Evolutionary conservation across 92 coral and sea anemone species (phyloP), one percentile per base, ranked within the genome.

Genomic region (Epizoanthus stellaris): DNA sequence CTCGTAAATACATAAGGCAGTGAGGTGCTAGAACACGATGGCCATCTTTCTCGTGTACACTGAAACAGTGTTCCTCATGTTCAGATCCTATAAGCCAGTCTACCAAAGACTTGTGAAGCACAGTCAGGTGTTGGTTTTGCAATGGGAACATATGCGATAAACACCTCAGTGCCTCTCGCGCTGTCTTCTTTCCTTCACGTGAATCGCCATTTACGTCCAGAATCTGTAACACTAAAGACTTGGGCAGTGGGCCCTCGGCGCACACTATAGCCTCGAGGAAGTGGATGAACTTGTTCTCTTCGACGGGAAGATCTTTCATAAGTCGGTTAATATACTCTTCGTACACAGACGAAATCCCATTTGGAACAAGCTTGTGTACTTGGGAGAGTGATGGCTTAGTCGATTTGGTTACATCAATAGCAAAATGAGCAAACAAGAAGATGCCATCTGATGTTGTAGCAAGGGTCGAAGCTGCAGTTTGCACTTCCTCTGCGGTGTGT

Each of bases 101-200:
- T 17, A 47, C 23, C 67, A 86, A 47, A 20, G 89, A 86, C 47
- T 79, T 86, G 79, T 86, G 89, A 34, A 77, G 77, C n/a, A 86
- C 89, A 12, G 79, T 86, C 10, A 86, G 23, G 76, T 63, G 73
- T 54, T 86, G 76, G 79, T 79, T 58, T 52, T 86, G 82, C 25
- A 86, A 36, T 17, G 89, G 89, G 52, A 86, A 77, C 14, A 86
- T n/a, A 11, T 71, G 67, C 11, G 85, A 77, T 38, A 86, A 66
- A 54, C 65, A 54, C 47, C 53, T 79, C 40, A 77, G n/a, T 30
- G 52, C 59, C 43, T 85, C 52, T 1, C 82, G 89, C 9, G 68
- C 76, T 45, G 60, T 30, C 43, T 17, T 77, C 40, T 67, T 79
- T 4, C 12, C 70, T 77, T 80, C 34, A 42, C 82, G 77, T 3